Evolutionary conservation across 2,888 invertebrate genomes (phyloP), one percentile per base, ranked within the genome.

Genomic region (Marronus borbonicus): DNA sequence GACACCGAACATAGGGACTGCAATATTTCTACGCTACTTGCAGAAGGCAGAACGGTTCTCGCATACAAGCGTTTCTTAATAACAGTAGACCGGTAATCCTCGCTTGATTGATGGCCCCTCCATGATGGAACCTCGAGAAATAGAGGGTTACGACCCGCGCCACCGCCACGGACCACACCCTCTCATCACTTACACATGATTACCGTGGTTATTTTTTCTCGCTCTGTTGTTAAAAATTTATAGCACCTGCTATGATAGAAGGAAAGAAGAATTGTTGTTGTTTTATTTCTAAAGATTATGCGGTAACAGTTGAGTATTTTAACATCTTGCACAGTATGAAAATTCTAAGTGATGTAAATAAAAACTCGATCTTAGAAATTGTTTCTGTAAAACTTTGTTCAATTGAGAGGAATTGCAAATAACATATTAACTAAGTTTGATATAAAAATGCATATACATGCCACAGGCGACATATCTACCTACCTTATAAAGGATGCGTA

Each of bases 61-160:
- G 84, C 86, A 86, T 86, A 86, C 86, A 85, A 84, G 85, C 86
- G 86, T 87, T 77, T 87, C 87, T 88, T 87, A 88, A 88, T 88
- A 88, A 88, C 88, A 85, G 87, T 87, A 87, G 81, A 84, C 84
- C 85, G 85, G 87, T 88, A 88, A 88, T 88, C 88, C 88, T 84
- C 82, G 83, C 80, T 86, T 87, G 88, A 88, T 88, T 88, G 88
- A 88, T 88, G 86, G 87, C 86, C 84, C 85, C 86, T 86, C 84
- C 86, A 87, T 85, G 88, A 86, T 86, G 85, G 86, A 72, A 72
- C 60, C 72, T 58, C 72, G 72, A 39, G 72, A 81, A 81, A 80
- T 79, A 82, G 80, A 80, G 80, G 79, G 79, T 77, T 77, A 79
- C 80, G 78, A 62, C 72, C 44, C 78, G 76, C 80, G 78, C 79